phyloP scores from a whole-genome alignment of 2,797 vertebrate genomes.

The Silurus lanzhouensis region DNA sequence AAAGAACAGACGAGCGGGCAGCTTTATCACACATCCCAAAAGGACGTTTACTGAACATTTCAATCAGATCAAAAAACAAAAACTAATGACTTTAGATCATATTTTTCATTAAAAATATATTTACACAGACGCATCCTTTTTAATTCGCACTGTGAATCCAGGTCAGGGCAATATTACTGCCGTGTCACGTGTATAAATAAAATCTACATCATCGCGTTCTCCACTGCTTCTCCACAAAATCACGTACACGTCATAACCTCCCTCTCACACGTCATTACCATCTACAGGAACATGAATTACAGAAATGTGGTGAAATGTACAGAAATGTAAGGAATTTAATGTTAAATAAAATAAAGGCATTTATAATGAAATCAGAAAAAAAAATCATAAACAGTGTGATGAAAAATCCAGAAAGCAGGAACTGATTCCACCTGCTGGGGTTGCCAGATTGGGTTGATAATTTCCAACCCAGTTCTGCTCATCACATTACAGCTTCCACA shows the following conservation, averaged over 20 bases:
- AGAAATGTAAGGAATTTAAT: no score
- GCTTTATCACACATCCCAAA: background rate
- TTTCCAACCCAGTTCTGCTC: no score
- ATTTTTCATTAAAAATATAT: background rate
- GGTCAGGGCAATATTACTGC: background rate
- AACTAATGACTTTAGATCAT: background rate
- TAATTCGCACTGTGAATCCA: background rate
- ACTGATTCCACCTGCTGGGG: background rate
- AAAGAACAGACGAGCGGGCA: background rate
- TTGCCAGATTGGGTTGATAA: background rate
- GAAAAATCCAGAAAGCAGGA: background rate
- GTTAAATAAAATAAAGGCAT: background rate
- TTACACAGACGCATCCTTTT: background rate
- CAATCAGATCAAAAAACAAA: background rate
- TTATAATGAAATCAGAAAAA: background rate
- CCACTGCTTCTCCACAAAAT: background rate
- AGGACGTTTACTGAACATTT: background rate
- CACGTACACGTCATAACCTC: background rate
- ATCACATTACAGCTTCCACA: background rate
- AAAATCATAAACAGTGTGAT: background rate
- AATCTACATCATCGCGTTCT: background rate
- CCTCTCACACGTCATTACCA: background rate
- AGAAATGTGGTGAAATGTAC: background rate
- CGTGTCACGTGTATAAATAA: background rate
- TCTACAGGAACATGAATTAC: background rate